Base-by-base conservation (phyloP, 2,113 vertebrate species). In the Callaeas wilsoni region DNA sequence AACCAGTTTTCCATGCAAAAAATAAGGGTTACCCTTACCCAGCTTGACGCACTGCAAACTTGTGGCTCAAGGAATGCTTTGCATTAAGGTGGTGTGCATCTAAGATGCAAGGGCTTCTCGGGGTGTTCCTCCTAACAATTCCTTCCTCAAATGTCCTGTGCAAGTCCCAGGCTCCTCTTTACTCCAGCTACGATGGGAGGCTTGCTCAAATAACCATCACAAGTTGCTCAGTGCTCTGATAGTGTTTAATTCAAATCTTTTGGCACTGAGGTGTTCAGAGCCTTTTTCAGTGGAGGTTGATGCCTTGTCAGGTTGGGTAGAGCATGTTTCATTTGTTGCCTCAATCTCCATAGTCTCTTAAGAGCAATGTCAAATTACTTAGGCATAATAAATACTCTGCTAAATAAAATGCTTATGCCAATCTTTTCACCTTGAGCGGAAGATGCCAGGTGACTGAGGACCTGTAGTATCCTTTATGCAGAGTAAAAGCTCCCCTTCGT, bases 141-240 rank as follows among this genome's bases (percentile, higher is more conserved):
- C 41, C 65, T 90, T 71, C 80, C 73, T 33, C 52, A 75, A 23
- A 67, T 2, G 10, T 21, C 56, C 44, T 30, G 39, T 53, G 64
- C 37, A 68, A 84, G 64, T 42, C 35, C 30, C 42, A 39, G 55
- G 25, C 71, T 42, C 30, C 50, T 63, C 71, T 50, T 90, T 19
- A 4, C 52, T 60, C 35, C 29, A 41, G 49, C 30, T 59, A 13
- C 3, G 0, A 29, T 11, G 35, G 13, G 50, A 5, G 0, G 16
- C n/a, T 94, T 83, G 15, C 13, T 67, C 22, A 52, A 27, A 37
- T 33, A 59, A 63, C 30, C 30, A 6, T 3, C 62, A 39, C 4
- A 21, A 77, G 89, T 57, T 94, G 49, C 25, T 65, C 77, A 64
- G 42, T 87, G 69, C 64, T 90, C 73, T 93, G 76, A 52, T 57